Conservation (phyloP, 1,140 invertebrate genomes). For the Ylistrum balloti region DNA sequence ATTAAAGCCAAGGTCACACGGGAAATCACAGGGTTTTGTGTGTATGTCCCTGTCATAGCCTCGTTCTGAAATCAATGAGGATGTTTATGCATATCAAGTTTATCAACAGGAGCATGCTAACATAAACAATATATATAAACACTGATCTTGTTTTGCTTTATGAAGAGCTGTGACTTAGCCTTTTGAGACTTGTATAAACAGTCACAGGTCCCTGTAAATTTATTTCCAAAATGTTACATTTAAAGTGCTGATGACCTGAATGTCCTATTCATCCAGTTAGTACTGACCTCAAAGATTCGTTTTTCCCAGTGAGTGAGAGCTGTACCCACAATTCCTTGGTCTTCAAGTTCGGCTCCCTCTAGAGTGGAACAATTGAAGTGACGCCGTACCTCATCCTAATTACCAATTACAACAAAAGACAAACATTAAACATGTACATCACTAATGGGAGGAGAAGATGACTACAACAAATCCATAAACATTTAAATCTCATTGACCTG, state of each 20-base stretch:
- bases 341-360: conserved; percentile 98
- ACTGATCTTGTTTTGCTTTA: too few species aligned
- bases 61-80: conserved; percentile 90
- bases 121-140: too few species aligned
- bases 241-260: too few species aligned
- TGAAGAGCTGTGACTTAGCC: too few species aligned
- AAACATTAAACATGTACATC: background rate
- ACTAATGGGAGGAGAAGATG: too few species aligned
- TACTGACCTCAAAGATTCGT: conserved; percentile 94
- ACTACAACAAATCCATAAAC: background rate
- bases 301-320: conserved; percentile 99
- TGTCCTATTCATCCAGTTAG: too few species aligned
- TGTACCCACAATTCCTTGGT: conserved; percentile 92
- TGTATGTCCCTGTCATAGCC: conserved; percentile 99
- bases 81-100: background rate
- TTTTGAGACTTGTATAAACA: too few species aligned
- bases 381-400: conserved; percentile 86
- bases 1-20: conserved; percentile 97
- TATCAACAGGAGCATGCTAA: background rate
- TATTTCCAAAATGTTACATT: too few species aligned
- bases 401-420: conserved; percentile 58
- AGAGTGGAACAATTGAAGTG: conserved; percentile 96
- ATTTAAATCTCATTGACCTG: too few species aligned
- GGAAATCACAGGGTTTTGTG: conserved; percentile 98
- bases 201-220: too few species aligned